phyloP scores from a whole-genome alignment of 2,888 invertebrate genomes.

The Gymnocheta viridis region DNA sequence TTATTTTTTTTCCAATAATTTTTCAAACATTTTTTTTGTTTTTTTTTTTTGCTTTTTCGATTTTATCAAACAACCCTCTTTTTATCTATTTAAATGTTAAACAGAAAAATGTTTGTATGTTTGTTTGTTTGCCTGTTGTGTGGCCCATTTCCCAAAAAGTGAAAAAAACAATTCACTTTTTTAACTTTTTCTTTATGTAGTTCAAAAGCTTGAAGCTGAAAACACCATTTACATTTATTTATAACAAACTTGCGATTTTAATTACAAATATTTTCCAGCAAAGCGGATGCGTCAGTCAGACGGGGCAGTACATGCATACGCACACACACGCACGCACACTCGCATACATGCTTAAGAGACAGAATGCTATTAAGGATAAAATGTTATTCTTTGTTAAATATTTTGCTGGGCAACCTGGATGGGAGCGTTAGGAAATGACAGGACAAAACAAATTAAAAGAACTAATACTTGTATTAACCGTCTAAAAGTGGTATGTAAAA shows the following conservation, averaged over 20 bases:
- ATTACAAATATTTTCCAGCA: conserved; percentile 17
- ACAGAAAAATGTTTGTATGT: conserved; percentile 12
- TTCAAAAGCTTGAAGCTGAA: conserved; percentile 19
- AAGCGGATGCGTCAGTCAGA: conserved; percentile 64
- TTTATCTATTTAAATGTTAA: conserved; percentile 57
- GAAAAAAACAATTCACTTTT: background rate
- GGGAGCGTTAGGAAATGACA: conserved; percentile 69
- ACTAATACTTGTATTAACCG: conserved; percentile 3
- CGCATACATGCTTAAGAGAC: background rate
- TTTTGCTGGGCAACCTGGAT: conserved; percentile 63
- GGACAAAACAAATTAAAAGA: conserved; percentile 23
- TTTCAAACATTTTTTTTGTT: conserved; percentile 39
- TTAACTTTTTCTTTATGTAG: background rate
- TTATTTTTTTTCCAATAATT: conserved; percentile 42
- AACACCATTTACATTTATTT: conserved; percentile 23
- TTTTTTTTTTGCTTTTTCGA: conserved; percentile 24
- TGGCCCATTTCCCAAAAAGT: conserved; percentile 63
- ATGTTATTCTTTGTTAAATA: conserved; percentile 66
- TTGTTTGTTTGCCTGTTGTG: conserved; percentile 31
- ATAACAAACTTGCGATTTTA: conserved; percentile 59
- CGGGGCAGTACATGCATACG: background rate
- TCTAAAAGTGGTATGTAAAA: conserved; percentile 3
- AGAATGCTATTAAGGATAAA: conserved; percentile 47
- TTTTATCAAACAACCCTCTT: conserved; percentile 59
- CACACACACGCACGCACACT: background rate